Percentiles rank a stretch among this genome's conserved stretches.
Conservation (phyloP, 2,888 invertebrate genomes). For the Graphium colonna region DNA sequence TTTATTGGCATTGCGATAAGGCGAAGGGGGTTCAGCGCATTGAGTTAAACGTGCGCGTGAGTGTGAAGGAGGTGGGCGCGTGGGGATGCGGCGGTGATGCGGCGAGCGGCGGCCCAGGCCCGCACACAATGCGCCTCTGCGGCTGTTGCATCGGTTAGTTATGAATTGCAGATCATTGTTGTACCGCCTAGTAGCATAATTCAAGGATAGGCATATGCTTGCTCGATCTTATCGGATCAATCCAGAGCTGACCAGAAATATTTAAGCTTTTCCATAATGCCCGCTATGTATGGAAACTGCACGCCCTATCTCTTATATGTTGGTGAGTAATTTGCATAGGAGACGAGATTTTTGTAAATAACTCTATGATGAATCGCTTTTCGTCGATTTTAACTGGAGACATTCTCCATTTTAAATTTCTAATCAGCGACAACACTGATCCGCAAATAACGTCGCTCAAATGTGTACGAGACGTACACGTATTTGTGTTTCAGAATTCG, state of each 20-base stretch:
- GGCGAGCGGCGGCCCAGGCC: constrained; percentile 52
- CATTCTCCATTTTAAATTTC: too few relatives aligned
- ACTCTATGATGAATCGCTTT: too few relatives aligned
- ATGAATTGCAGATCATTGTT: neutral
- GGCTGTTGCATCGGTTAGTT: constrained; percentile 72
- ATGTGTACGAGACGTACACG: neutral
- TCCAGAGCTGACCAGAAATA: too few relatives aligned
- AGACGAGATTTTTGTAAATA: too few relatives aligned
- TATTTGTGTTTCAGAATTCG: neutral
- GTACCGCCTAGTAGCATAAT: too few relatives aligned
- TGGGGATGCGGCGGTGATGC: constrained; percentile 61
- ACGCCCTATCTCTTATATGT: too few relatives aligned
- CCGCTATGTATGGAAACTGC: too few relatives aligned
- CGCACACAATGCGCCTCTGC: constrained; percentile 72
- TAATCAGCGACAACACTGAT: neutral
- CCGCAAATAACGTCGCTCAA: neutral
- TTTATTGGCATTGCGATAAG: constrained; percentile 30
- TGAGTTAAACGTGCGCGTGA: constrained; percentile 64
- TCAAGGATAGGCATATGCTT: neutral
- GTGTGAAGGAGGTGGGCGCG: constrained; percentile 50
- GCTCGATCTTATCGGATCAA: neutral
- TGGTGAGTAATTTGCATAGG: too few relatives aligned
- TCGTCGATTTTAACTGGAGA: too few relatives aligned
- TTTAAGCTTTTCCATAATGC: too few relatives aligned
- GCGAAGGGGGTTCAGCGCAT: constrained; percentile 55